These are phyloP conservation scores for Parazoanthus atlanticus DNA, from an alignment of 92 coral and sea anemone genomes.

Conservation along the genomic window DNA sequence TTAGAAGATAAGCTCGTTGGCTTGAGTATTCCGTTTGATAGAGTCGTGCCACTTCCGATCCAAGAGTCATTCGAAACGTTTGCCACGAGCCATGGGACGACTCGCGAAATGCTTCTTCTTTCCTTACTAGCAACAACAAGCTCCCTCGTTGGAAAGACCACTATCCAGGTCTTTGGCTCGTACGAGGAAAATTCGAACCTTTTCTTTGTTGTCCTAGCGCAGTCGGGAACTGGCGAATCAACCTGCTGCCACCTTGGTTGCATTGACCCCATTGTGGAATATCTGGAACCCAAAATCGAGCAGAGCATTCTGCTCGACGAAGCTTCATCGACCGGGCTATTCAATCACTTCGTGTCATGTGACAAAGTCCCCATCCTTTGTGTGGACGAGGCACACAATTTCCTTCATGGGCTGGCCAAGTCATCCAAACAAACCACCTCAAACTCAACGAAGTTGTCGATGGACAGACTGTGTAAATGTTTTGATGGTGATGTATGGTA, in stretches of 20 bases:
- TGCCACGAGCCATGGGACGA: constrained; percentile 34
- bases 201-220: constrained; percentile 28
- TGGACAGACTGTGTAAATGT: constrained; percentile 42
- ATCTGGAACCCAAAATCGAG: constrained; percentile 41
- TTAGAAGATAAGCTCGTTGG: constrained; percentile 11
- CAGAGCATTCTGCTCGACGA: constrained; percentile 37
- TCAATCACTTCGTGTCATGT: constrained; percentile 36
- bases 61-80: constrained; percentile 14
- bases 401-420: neutral
- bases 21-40: neutral
- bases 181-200: constrained; percentile 19
- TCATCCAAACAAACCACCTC: constrained; percentile 6
- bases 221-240: constrained; percentile 25
- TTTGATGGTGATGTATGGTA: constrained; percentile 33
- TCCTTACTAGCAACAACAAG: constrained; percentile 27
- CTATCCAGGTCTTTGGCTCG: constrained; percentile 20
- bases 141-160: constrained; percentile 30
- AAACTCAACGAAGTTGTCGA: neutral
- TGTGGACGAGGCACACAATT: constrained; percentile 42
- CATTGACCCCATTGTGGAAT: neutral
- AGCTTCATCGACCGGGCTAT: constrained; percentile 39
- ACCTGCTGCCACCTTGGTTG: constrained; percentile 19
- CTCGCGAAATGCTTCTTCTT: constrained; percentile 28
- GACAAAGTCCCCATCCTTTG: constrained; percentile 34
- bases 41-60: constrained; percentile 5